Evolutionary conservation across 1,140 invertebrate species (phyloP), one percentile per base, ranked within the genome.

Genomic region (Stegodyphus mimosarum): DNA sequence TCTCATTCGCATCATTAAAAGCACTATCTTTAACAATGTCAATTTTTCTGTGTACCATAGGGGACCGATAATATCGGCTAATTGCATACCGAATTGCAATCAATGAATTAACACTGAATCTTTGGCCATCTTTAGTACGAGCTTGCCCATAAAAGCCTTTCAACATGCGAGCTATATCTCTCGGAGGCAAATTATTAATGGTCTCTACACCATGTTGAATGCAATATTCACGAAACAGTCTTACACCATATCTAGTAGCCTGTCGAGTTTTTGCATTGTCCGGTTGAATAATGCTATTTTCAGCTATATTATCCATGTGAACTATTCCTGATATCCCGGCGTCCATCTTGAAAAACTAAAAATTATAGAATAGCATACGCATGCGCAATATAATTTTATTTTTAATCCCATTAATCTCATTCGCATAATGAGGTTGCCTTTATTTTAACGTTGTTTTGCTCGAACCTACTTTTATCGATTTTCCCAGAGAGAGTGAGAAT

Each of bases 91-190:
- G 79, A 64, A 87, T 87, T 6, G 86, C 87, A 75, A 87, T 86
- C 86, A 87, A 71, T 64, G 87, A 87, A 79, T 87, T 87, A 63
- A 86, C 87, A 71, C 87, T 87, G 64, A 87, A 87, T 64, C 85
- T 72, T 71, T 87, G 85, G 77, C 87, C 87, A 78, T 87, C 87
- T 74, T 86, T 86, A 55, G 87, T 87, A 51, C 87, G 86, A 67
- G 80, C 87, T 67, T 87, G 84, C 72, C 80, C 87, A 67, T 87
- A 87, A 55, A 87, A 87, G 55, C 85, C 86, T 80, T 87, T 86
- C 11, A 87, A 66, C 74, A 87, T 80, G 15, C 73, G 60, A 52
- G 87, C 87, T 33, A 87, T 87, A 17, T 87, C 87, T 52, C 76
- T 51, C 13, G 77, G 86, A 52, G 79, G 73, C 55, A 87, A 69